Evolutionary conservation across 2,797 vertebrate species (phyloP).

Genomic region (Netta rufina): DNA sequence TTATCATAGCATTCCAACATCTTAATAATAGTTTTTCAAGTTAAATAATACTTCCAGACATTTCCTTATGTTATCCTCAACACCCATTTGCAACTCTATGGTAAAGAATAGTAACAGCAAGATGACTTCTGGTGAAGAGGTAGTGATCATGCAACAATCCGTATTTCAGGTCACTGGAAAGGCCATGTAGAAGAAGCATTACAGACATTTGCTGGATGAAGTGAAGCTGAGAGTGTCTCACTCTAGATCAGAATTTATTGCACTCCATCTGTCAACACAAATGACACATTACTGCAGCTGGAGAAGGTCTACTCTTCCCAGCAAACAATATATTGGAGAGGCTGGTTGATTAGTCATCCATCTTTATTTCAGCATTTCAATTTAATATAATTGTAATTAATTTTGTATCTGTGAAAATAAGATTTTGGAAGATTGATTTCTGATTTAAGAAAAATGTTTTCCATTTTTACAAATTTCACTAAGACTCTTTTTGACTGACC

Average conservation of each 20-base stretch:
- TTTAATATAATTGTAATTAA: conserved; percentile 76
- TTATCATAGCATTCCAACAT: not conserved
- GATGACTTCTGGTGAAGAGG: not conserved
- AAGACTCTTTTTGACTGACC: not conserved
- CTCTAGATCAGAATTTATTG: conserved; percentile 66
- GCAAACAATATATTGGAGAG: conserved; percentile 53
- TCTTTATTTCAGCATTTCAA: conserved; percentile 73
- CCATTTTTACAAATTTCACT: conserved; percentile 22
- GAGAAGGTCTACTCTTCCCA: conserved; percentile 35
- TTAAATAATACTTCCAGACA: not conserved
- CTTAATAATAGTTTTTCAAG: not conserved
- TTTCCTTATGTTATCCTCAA: not conserved
- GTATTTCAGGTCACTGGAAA: conserved; percentile 17
- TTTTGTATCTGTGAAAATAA: conserved; percentile 31
- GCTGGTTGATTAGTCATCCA: conserved; percentile 1
- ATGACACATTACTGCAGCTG: conserved; percentile 64
- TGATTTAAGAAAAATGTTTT: conserved; percentile 23
- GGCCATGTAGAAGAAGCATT: not conserved
- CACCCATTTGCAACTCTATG: not conserved
- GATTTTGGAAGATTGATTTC: conserved; percentile 31
- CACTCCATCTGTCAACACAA: conserved; percentile 45
- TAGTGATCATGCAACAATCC: conserved; percentile 2
- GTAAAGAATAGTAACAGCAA: conserved; percentile 10
- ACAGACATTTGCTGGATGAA: conserved; percentile 35
- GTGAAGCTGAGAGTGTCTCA: conserved; percentile 21